Base-by-base conservation (phyloP, 2,888 invertebrate species). In the Lasioglossum villosulum region DNA sequence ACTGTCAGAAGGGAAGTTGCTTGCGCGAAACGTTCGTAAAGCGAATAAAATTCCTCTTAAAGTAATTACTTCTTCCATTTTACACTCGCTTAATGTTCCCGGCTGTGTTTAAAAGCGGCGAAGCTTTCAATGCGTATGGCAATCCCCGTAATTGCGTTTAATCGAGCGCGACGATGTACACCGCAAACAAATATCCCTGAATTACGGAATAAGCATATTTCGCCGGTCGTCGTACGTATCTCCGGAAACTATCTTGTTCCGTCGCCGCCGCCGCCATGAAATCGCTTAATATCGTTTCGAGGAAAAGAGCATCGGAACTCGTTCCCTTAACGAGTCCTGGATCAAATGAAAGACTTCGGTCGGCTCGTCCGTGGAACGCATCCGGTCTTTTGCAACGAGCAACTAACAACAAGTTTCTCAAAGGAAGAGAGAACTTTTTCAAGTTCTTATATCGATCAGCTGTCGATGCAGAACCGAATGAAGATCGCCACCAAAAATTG, bases 1-100 rank as follows among this genome's bases (percentile, higher is more conserved):
- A 86, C 80, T 90, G 83, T 88, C 84, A 84, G 86, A 87, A 74
- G 27, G 59, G 59, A 73, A 82, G 77, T 78, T 82, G 78, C 66
- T 73, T 78, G 77, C 45, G 79, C 42, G 68, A 74, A 83, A 86
- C 52, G 52, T 42, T 27, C 27, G 30, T 42, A 34, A 75, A 84
- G 70, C 23, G 45, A 83, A 63, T 70, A 39, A 71, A 71, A 71
- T 48, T 75, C n/a, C 45, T 27, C 14, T 39, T 56, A 59, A 71
- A 37, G 23, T 39, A 75, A 10, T 39, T 12, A 19, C 48, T 39
- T 19, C 68, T 34, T 34, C 37, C 52, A 3, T 75, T 81, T 66
- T n/a, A 10, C 23, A 27, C 23, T 34, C 39, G 71, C 75, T 81
- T 74, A 71, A 81, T 27, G 30, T 39, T 39, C 16, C 16, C 42